phyloP scores from a whole-genome alignment of 2,113 vertebrate species.

The Psilopogon haemacephalus region DNA sequence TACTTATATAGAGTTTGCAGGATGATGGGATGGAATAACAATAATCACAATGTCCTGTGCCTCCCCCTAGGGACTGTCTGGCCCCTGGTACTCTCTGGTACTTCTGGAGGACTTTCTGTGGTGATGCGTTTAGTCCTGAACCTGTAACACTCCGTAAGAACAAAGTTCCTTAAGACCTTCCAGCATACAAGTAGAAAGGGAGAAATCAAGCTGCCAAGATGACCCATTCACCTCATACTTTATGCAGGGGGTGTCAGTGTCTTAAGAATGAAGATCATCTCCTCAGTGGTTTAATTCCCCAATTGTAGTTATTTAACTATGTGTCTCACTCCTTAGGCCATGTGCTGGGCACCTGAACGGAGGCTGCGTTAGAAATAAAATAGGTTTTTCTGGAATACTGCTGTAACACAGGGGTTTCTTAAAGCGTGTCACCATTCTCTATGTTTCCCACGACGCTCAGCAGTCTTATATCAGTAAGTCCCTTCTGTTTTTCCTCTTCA shows the following conservation, averaged over 20 bases:
- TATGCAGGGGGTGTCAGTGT: background rate
- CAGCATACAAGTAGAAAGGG: background rate
- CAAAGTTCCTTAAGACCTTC: background rate
- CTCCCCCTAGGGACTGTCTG: no score
- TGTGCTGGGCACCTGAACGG: background rate
- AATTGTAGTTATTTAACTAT: background rate
- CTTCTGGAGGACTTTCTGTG: no score
- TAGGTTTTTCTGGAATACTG: background rate
- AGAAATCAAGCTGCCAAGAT: background rate
- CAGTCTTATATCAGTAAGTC: background rate
- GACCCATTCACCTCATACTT: background rate
- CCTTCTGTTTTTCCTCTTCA: background rate
- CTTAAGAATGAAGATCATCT: background rate
- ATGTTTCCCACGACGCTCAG: background rate
- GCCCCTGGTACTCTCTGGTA: no score
- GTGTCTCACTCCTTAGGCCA: background rate
- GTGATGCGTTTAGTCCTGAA: no score
- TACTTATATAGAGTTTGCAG: no score
- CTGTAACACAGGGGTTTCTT: background rate
- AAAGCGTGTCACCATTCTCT: background rate
- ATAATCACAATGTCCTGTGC: no score
- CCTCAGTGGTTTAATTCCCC: background rate
- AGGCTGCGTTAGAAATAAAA: background rate
- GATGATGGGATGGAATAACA: no score
- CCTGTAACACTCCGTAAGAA: background rate